A percentile compares a stretch with the other conserved stretches of the same genome.
These are phyloP conservation scores for Pterostichus madidus DNA, from an alignment of 2,888 invertebrate species.

Conservation along the genomic window DNA sequence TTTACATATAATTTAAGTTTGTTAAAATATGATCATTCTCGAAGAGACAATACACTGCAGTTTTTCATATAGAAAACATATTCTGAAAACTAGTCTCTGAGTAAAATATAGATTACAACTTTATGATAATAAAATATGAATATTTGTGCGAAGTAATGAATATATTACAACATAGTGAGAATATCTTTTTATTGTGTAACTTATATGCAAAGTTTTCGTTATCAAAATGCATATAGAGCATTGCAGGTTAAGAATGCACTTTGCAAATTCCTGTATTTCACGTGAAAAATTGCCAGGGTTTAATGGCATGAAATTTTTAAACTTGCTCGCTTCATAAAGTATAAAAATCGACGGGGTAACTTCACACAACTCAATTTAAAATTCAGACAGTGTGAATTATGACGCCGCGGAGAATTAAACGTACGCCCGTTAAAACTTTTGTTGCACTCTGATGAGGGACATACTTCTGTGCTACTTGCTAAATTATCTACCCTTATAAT, in stretches of 20 bases:
- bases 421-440: constrained; percentile 64
- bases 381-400: constrained; percentile 67
- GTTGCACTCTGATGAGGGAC: constrained; percentile 58
- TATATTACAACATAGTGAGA: constrained; percentile 20
- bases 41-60: too few relatives aligned
- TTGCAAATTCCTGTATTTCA: constrained; percentile 50
- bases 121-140: neutral
- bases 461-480: constrained; percentile 47
- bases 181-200: constrained; percentile 24
- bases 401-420: constrained; percentile 64
- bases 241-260: constrained; percentile 18
- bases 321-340: constrained; percentile 58
- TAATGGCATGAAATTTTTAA: constrained; percentile 64
- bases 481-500: constrained; percentile 47
- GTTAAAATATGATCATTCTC: too few relatives aligned
- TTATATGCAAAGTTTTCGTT: constrained; percentile 11
- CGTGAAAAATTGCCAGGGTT: constrained; percentile 58
- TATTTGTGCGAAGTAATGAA: constrained; percentile 32
- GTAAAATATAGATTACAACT: neutral
- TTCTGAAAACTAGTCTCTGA: neutral
- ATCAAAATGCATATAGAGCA: constrained; percentile 2
- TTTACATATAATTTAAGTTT: too few relatives aligned
- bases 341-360: constrained; percentile 77
- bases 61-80: too few relatives aligned
- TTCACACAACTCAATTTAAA: constrained; percentile 71